Conservation (phyloP, 1,140 invertebrate species). For the Orchestia grillus region DNA sequence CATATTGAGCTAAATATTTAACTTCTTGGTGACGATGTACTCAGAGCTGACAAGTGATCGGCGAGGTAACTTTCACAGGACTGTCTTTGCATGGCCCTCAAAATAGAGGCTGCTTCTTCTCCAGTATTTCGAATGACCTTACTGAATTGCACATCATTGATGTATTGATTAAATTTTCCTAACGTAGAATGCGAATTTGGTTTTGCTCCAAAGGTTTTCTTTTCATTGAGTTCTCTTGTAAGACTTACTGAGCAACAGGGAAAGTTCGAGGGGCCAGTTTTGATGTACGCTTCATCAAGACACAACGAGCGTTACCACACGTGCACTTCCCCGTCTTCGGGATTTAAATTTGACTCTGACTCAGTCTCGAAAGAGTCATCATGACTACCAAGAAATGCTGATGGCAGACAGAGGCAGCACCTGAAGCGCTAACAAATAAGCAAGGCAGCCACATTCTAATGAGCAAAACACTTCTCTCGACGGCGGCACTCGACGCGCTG, state of each 20-base stretch:
- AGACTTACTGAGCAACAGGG: background rate
- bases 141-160: background rate
- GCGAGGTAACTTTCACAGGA: background rate
- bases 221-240: background rate
- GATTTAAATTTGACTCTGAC: background rate
- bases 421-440: slow-evolving; percentile 22
- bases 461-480: slow-evolving; percentile 39
- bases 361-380: background rate
- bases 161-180: background rate
- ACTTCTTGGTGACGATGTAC: background rate
- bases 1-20: background rate
- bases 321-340: background rate
- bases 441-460: slow-evolving; percentile 15
- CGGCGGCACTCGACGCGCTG: background rate
- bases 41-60: background rate
- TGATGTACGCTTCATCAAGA: background rate
- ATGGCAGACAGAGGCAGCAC: background rate
- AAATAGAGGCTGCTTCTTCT: background rate
- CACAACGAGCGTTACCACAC: background rate
- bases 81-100: background rate
- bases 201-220: background rate
- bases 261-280: background rate
- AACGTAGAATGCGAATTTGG: background rate
- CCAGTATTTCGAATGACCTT: background rate
- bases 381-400: background rate